Percentiles rank a stretch among this genome's conserved stretches.
phyloP scores from a whole-genome alignment of 2,797 vertebrate genomes.

The Diplodus sargus region DNA sequence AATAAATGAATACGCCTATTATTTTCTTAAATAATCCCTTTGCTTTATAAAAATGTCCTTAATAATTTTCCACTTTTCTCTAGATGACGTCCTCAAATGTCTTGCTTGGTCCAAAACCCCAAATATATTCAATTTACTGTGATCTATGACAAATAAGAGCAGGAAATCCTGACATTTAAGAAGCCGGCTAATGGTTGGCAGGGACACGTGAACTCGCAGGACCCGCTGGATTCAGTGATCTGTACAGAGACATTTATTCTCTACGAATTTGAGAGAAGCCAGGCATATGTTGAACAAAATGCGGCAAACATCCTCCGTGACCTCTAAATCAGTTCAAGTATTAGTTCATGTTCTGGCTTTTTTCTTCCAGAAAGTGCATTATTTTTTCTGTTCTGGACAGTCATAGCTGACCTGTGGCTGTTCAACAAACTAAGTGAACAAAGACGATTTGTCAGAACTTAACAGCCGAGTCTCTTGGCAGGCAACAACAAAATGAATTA shows the following conservation, averaged over 20 bases:
- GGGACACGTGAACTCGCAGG: background rate
- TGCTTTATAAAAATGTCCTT: background rate
- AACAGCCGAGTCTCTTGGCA: constrained; percentile 56
- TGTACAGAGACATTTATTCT: constrained; percentile 6
- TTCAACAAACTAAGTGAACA: constrained; percentile 48
- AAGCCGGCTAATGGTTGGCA: background rate
- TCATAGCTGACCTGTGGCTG: constrained; percentile 51
- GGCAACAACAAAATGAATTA: constrained; percentile 54
- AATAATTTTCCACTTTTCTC: background rate
- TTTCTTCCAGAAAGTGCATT: constrained; percentile 6
- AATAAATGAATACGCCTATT: background rate
- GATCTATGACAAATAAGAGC: constrained; percentile 5
- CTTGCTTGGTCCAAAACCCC: background rate
- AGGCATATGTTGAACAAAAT: background rate
- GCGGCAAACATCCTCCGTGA: constrained; percentile 20
- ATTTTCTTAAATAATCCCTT: background rate
- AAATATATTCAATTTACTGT: background rate
- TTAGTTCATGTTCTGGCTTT: constrained; percentile 17
- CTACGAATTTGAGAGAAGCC: constrained; percentile 1
- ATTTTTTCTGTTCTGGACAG: constrained; percentile 24
- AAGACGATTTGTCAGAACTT: constrained; percentile 48
- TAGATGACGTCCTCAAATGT: background rate
- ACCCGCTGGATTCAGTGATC: background rate
- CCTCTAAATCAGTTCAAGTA: constrained; percentile 19
- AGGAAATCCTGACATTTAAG: background rate